Evolutionary conservation across 2,113 vertebrate genomes (phyloP).

Genomic region (Bufo gargarizans): DNA sequence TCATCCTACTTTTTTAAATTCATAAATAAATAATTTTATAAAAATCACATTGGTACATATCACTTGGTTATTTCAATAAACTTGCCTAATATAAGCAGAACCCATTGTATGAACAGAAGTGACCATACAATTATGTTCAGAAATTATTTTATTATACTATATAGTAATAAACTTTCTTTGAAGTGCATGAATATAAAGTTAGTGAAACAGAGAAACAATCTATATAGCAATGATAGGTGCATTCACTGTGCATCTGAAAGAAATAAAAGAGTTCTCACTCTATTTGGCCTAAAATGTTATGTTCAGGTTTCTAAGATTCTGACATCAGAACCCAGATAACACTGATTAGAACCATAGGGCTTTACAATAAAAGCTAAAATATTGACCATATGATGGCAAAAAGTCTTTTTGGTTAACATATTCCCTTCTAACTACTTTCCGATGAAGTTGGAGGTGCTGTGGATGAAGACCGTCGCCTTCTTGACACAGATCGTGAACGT

Average conservation of each 20-base stretch:
- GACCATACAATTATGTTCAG: constrained; percentile 73
- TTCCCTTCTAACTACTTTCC: constrained; percentile 96
- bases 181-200: constrained; percentile 97
- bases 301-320: constrained; percentile 91
- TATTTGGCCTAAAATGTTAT: constrained; percentile 93
- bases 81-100: constrained; percentile 54
- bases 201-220: constrained; percentile 90
- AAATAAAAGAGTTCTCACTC: constrained; percentile 84
- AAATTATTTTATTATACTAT: constrained; percentile 82
- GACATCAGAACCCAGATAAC: constrained; percentile 98
- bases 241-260: constrained; percentile 90
- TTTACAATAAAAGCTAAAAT: constrained; percentile 99
- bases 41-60: constrained; percentile 51
- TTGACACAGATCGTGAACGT: constrained; percentile 89
- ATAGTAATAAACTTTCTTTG: constrained; percentile 86
- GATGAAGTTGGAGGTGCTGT: constrained; percentile 97
- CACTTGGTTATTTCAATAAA: constrained; percentile 45
- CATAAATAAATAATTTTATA: constrained; percentile 48
- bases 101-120: constrained; percentile 64
- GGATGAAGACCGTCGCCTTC: constrained; percentile 90
- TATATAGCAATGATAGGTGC: constrained; percentile 86
- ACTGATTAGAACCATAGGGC: constrained; percentile 98
- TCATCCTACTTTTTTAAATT: constrained; percentile 32
- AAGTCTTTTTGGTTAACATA: constrained; percentile 84
- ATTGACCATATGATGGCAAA: constrained; percentile 99